A percentile compares a stretch with the other conserved stretches of the same genome.
phyloP scores from a whole-genome alignment of 2,113 vertebrate genomes.

The Apaloderma vittatum region DNA sequence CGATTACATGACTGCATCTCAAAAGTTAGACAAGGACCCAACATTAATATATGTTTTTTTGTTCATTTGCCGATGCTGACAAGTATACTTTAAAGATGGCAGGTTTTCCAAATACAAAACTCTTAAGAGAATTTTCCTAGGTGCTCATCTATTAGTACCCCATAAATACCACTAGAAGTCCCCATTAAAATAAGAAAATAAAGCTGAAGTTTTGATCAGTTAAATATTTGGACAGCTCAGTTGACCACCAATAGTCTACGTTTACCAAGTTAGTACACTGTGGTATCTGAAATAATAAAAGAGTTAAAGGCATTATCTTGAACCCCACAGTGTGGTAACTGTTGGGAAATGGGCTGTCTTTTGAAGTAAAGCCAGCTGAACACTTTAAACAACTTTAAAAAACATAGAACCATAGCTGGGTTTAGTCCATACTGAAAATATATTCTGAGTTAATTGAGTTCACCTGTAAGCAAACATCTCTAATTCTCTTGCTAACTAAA shows the following conservation, averaged over 20 bases:
- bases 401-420: neutral
- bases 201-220: neutral
- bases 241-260: neutral
- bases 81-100: neutral
- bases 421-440: constrained; percentile 4
- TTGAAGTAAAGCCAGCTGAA: constrained; percentile 1
- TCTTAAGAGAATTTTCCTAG: neutral
- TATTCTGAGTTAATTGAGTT: constrained; percentile 20
- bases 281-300: constrained; percentile 43
- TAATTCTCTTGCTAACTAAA: constrained; percentile 43
- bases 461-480: constrained; percentile 11
- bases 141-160: neutral
- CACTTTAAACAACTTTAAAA: neutral
- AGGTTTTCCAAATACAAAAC: neutral
- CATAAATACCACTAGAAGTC: neutral
- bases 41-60: neutral
- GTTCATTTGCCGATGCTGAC: neutral
- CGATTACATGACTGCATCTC: neutral
- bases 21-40: neutral
- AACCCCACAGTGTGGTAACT: neutral
- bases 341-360: constrained; percentile 35
- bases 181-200: neutral
- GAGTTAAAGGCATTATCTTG: constrained; percentile 40
- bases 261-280: constrained; percentile 9
- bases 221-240: constrained; percentile 46